phyloP scores from a whole-genome alignment of 1,140 invertebrate species.

The Brachionus sp. region DNA sequence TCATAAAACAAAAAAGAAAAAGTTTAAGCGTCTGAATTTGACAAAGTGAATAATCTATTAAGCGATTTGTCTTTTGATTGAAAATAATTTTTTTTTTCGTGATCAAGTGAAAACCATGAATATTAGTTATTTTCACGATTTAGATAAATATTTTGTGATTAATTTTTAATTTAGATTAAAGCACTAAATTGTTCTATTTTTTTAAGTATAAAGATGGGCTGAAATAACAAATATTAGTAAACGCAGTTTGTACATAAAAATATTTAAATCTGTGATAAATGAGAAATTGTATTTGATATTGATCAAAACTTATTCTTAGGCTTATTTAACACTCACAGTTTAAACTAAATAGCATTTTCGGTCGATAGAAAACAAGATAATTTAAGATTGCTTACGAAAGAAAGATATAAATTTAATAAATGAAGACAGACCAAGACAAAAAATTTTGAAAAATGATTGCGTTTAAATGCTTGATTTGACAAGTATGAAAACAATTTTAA shows the following conservation, averaged over 20 bases:
- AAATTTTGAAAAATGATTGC: not conserved
- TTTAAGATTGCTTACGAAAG: too few species aligned
- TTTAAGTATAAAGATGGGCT: not conserved
- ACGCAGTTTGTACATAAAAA: not conserved
- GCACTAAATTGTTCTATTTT: not conserved
- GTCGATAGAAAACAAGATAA: not conserved
- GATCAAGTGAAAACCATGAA: not conserved
- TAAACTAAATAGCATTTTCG: not conserved
- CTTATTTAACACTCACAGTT: not conserved
- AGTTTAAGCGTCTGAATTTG: not conserved
- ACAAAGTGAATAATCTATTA: not conserved
- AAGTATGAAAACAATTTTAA: not conserved
- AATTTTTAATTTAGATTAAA: not conserved
- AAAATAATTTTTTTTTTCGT: not conserved
- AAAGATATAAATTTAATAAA: not conserved
- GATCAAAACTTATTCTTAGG: not conserved
- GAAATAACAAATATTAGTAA: not conserved
- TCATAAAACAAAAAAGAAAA: not conserved
- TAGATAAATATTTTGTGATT: not conserved
- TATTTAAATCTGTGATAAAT: not conserved
- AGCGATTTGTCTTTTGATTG: not conserved
- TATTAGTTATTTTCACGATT: not conserved
- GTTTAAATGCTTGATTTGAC: not conserved
- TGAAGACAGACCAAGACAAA: not conserved
- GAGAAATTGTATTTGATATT: not conserved